phyloP scores from a whole-genome alignment of 1,140 invertebrate species.

The Cheumatopsyche charites region DNA sequence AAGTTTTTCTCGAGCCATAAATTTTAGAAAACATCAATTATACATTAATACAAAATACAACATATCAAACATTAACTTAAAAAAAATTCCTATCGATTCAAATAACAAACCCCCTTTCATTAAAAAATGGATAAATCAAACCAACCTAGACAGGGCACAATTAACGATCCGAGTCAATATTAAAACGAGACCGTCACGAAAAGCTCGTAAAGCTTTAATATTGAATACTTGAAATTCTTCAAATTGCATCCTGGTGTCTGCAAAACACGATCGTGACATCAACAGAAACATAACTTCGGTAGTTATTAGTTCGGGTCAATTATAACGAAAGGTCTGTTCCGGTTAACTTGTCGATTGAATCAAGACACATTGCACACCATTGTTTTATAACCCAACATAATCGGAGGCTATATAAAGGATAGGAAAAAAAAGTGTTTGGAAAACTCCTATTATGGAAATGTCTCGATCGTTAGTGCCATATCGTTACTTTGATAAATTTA shows the following conservation, averaged over 20 bases:
- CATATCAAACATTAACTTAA: too few relatives aligned
- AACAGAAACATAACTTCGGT: background rate
- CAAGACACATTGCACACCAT: background rate
- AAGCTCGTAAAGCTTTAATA: background rate
- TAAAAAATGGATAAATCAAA: too few relatives aligned
- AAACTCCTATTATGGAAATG: background rate
- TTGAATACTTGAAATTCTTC: background rate
- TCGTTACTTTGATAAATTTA: background rate
- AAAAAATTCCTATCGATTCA: too few relatives aligned
- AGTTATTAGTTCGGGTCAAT: background rate
- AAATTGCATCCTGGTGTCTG: slow-evolving; percentile 1
- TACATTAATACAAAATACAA: too few relatives aligned
- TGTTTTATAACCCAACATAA: slow-evolving; percentile 3
- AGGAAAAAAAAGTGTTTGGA: too few relatives aligned
- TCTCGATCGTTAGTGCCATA: background rate
- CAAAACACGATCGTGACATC: background rate
- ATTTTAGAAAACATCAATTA: too few relatives aligned
- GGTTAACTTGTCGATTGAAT: background rate
- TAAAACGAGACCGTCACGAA: background rate
- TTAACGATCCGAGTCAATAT: background rate
- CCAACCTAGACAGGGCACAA: too few relatives aligned
- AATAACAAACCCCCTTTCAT: too few relatives aligned
- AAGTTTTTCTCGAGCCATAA: too few relatives aligned
- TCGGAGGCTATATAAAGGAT: too few relatives aligned
- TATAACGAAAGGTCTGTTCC: background rate